These are phyloP conservation scores for Stegodyphus dumicola DNA, from an alignment of 1,140 invertebrate species.

Conservation along the genomic window DNA sequence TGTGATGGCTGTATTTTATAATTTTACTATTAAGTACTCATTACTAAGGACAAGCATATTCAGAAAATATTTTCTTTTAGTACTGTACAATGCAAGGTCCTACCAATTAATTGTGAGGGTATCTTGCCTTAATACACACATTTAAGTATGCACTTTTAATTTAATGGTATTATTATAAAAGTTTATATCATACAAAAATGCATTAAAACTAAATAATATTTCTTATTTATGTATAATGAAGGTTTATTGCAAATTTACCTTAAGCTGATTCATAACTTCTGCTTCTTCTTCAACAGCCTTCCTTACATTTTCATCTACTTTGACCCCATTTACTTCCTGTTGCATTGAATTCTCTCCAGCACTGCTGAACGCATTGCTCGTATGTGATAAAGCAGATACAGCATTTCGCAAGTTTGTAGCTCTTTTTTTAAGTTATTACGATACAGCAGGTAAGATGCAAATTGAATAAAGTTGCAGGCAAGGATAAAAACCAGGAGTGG, in stretches of 20 bases:
- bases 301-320: constrained; percentile 84
- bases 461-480: not conserved
- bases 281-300: constrained; percentile 94
- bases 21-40: no score
- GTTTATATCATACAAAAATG: no score
- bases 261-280: constrained; percentile 93
- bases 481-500: not conserved
- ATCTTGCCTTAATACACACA: no score
- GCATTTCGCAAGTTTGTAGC: constrained; percentile 75
- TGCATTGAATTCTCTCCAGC: constrained; percentile 63
- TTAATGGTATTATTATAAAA: no score
- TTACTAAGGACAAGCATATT: no score
- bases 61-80: no score
- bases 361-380: constrained; percentile 80
- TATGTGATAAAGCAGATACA: constrained; percentile 88
- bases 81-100: no score
- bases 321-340: constrained; percentile 55
- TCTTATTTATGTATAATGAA: no score
- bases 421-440: constrained; percentile 25
- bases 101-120: no score
- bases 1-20: no score
- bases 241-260: constrained; percentile 73
- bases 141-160: no score
- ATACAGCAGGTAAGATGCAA: not conserved
- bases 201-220: no score